Evolutionary conservation across 2,888 invertebrate genomes (phyloP).

Genomic region (Deilephila porcellus): DNA sequence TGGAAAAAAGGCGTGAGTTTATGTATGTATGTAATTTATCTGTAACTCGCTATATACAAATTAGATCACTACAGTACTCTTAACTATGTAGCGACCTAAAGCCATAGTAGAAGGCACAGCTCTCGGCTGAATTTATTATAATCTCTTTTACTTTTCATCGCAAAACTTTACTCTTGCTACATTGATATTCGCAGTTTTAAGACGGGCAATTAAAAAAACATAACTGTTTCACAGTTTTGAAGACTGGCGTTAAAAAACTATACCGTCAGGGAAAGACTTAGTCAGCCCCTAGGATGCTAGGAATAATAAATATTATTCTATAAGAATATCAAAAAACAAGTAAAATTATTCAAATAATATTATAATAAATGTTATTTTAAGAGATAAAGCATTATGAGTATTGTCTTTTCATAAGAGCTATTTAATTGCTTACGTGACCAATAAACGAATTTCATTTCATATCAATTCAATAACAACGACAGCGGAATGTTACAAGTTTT

Average conservation of each 20-base stretch:
- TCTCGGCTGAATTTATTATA: conserved; percentile 22
- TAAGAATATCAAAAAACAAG: no score
- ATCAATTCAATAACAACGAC: conserved; percentile 1
- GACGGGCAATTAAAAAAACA: background rate
- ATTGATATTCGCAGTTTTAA: conserved; percentile 18
- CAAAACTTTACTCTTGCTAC: conserved; percentile 3
- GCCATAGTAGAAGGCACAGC: background rate
- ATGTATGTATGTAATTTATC: no score
- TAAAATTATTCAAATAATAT: no score
- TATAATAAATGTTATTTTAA: no score
- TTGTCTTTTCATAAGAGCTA: no score
- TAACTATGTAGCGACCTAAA: background rate
- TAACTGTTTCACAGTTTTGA: background rate
- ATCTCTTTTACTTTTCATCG: conserved; percentile 16
- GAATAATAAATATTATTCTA: no score
- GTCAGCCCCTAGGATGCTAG: background rate
- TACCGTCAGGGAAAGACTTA: background rate
- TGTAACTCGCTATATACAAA: background rate
- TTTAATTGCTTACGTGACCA: no score
- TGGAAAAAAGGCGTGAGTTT: no score
- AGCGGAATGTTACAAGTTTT: conserved; percentile 40
- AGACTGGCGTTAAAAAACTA: background rate
- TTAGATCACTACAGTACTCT: background rate
- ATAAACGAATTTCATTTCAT: no score
- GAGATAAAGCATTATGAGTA: no score